Percentiles rank a stretch among this genome's conserved stretches.
These are phyloP conservation scores for Montipora foliosa DNA, from an alignment of 64 coral and sea anemone genomes.

Conservation along the genomic window DNA sequence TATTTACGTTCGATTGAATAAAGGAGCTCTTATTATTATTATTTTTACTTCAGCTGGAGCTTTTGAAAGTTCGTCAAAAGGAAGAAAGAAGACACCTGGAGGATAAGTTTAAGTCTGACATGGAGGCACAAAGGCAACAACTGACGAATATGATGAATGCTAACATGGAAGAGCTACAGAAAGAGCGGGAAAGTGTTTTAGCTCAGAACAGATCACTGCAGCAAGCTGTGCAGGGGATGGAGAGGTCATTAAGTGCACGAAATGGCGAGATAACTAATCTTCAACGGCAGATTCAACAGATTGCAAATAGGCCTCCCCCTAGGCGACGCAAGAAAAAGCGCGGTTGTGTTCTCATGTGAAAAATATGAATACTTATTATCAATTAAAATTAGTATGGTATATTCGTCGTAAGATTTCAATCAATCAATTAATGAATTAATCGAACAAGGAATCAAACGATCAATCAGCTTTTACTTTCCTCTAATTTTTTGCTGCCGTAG, in stretches of 20 bases:
- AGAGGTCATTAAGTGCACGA: slow-evolving; percentile 19
- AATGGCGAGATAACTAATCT: slow-evolving; percentile 24
- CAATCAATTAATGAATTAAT: no score
- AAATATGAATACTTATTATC: not conserved
- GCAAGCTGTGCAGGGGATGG: not conserved
- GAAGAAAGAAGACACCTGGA: slow-evolving; percentile 70
- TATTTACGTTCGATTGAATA: no score
- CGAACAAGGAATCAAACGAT: no score
- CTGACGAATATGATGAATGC: slow-evolving; percentile 83
- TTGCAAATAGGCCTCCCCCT: slow-evolving; percentile 22
- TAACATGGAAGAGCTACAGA: slow-evolving; percentile 67
- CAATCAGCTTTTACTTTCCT: no score
- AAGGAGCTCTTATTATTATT: no score
- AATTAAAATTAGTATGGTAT: no score
- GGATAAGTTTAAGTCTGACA: slow-evolving; percentile 57
- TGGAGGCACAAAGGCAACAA: slow-evolving; percentile 68
- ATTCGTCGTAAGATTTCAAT: no score
- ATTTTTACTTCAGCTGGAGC: slow-evolving; percentile 56
- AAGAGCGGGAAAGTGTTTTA: slow-evolving; percentile 20
- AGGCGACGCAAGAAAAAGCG: not conserved
- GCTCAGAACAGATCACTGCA: not conserved
- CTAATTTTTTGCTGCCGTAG: no score
- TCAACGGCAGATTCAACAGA: slow-evolving; percentile 18
- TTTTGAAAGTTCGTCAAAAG: slow-evolving; percentile 52
- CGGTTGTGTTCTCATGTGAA: slow-evolving; percentile 16